Conservation (phyloP, 1,140 invertebrate genomes). For the Drosophila cardini region DNA sequence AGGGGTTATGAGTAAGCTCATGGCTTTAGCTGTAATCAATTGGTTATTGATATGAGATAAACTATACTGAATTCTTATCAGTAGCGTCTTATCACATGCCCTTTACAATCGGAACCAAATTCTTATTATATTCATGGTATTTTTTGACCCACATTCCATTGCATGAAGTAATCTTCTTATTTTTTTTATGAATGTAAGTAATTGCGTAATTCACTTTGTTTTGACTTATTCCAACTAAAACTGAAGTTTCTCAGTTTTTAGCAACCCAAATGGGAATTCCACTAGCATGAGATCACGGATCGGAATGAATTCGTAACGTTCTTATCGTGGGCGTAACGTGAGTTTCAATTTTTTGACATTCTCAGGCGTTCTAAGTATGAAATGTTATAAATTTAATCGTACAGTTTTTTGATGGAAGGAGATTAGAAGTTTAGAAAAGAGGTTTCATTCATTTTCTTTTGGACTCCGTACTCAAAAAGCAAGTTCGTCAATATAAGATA, state of each 20-base stretch:
- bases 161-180: background rate
- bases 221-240: background rate
- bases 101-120: background rate
- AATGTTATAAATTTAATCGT: slow-evolving; percentile 1
- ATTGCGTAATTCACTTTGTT: background rate
- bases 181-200: background rate
- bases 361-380: slow-evolving; percentile 6
- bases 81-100: background rate
- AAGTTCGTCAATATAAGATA: too few species aligned
- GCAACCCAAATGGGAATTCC: slow-evolving; percentile 53
- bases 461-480: too few species aligned
- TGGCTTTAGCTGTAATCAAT: background rate
- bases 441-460: background rate
- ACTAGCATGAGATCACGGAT: slow-evolving; percentile 58
- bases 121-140: background rate
- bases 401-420: background rate
- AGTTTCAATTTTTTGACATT: slow-evolving; percentile 41
- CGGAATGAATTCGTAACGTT: slow-evolving; percentile 45
- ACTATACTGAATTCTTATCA: background rate
- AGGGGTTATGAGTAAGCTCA: background rate
- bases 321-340: slow-evolving; percentile 64
- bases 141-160: slow-evolving; percentile 1
- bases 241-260: background rate
- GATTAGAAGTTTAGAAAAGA: background rate
- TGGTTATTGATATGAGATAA: background rate